A percentile compares a stretch with the other conserved stretches of the same genome.
Conservation (phyloP, 2,888 invertebrate genomes). For the Pharmacophagus antenor region DNA sequence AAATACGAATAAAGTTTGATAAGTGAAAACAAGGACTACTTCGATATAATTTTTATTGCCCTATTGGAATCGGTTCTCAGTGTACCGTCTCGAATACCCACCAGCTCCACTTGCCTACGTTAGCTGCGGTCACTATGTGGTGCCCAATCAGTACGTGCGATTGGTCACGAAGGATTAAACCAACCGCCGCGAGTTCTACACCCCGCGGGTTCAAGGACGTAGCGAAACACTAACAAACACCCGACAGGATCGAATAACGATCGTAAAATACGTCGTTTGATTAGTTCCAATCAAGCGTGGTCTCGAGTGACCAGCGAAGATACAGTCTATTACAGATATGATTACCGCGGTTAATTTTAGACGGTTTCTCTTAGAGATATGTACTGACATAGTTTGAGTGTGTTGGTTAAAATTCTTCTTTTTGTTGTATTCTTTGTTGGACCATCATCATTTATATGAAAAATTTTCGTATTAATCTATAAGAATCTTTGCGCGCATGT, state of each 20-base stretch:
- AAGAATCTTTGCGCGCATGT: no score
- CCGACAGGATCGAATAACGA: constrained; percentile 50
- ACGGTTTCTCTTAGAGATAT: constrained; percentile 11
- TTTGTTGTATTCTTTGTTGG: background rate
- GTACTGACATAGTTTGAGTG: constrained; percentile 4
- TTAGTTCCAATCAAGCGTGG: constrained; percentile 74
- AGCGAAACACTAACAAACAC: constrained; percentile 40
- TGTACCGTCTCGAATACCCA: constrained; percentile 39
- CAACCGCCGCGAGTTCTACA: constrained; percentile 39
- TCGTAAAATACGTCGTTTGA: constrained; percentile 73
- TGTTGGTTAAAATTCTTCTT: constrained; percentile 4
- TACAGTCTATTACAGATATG: constrained; percentile 48
- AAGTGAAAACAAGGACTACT: background rate
- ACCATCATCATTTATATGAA: background rate
- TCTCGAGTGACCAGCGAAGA: constrained; percentile 58
- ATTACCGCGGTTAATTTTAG: constrained; percentile 53
- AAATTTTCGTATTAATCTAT: no score
- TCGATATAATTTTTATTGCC: constrained; percentile 25
- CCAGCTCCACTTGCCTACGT: constrained; percentile 48
- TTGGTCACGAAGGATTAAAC: constrained; percentile 72
- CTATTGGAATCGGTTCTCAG: constrained; percentile 26
- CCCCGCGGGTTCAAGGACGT: constrained; percentile 57
- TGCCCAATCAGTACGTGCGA: constrained; percentile 64
- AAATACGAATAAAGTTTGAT: background rate
- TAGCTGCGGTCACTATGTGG: constrained; percentile 58